Base-by-base conservation (phyloP, 2,888 invertebrate genomes). In the Pseudococcus viburni region DNA sequence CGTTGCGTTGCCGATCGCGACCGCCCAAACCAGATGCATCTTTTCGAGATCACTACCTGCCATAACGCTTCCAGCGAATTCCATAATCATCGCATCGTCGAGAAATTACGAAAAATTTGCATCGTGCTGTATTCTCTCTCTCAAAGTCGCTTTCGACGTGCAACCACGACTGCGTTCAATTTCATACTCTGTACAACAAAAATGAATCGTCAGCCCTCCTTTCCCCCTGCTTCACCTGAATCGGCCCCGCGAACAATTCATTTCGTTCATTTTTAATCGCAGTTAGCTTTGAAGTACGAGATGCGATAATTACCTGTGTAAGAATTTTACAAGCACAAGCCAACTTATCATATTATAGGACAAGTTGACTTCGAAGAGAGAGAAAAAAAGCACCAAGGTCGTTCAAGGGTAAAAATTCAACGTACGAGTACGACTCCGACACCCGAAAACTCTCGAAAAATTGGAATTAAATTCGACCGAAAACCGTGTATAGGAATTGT, bases 361-460 rank as follows among this genome's bases (percentile, higher is more conserved):
- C 5, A 51, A 51, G 15, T 51, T 17, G 64, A 64, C 64, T 19
- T 19, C 8, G 64, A 22, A 9, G 4, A 64, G 12, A 64, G 22
- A 22, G 11, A 11, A 22, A 64, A 64, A 64, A 64, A 64, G 22
- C 12, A 64, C 64, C 77, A 77, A 77, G 77, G 77, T 77, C 77
- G 77, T 77, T 77, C 77, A 77, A 77, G 26, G 77, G 12, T 39
- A 39, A 26, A 77, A 77, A 22, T 39, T 6, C 39, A 22, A 73
- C 64, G 22, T 77, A 51, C 33, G 77, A 8, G 39, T 33, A 77
- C 26, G 12, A 9, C 6, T 6, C 3, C 22, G 11, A 64, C 8
- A 64, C 2, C 19, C 33, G 17, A 77, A 77, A 77, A 39, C 39
- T 39, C 77, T 33, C 26, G 26, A 33, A 33, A 77, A 77, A 77